A percentile compares a stretch with the other conserved stretches of the same genome.
These are phyloP conservation scores for Triplophysa dalaica DNA, from an alignment of 2,113 vertebrate species.

Conservation along the genomic window DNA sequence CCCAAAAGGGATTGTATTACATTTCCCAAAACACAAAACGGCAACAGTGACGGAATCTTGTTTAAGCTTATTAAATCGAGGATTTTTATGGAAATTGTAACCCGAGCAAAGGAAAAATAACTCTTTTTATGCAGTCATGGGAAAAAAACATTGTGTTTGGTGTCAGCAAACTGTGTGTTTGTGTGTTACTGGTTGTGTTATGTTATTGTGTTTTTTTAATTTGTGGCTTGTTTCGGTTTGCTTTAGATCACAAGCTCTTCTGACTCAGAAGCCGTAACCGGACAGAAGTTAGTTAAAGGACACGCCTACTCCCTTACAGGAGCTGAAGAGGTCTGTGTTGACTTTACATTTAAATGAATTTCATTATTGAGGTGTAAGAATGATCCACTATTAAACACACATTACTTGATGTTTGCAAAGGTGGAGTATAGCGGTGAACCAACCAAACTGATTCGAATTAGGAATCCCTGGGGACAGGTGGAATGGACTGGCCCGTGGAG, in stretches of 20 bases:
- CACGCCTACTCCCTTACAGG: slow-evolving; percentile 39
- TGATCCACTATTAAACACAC: too few species aligned
- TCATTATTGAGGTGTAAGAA: not conserved
- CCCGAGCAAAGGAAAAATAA: not conserved
- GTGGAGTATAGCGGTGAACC: slow-evolving; percentile 65
- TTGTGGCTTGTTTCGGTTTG: not conserved
- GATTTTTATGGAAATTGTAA: not conserved
- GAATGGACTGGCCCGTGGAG: slow-evolving; percentile 85
- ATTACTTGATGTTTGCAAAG: slow-evolving; percentile 56
- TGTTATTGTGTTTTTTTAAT: not conserved
- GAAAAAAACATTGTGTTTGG: too few species aligned
- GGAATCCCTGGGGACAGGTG: slow-evolving; percentile 83
- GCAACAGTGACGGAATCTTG: too few species aligned
- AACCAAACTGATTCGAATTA: slow-evolving; percentile 76
- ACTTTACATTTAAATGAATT: not conserved
- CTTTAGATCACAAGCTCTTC: not conserved
- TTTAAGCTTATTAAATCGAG: too few species aligned
- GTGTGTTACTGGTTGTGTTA: not conserved
- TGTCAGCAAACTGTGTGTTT: not conserved
- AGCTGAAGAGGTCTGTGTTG: slow-evolving; percentile 18
- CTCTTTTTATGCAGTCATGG: not conserved
- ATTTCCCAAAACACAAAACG: too few species aligned
- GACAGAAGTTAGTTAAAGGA: slow-evolving; percentile 31
- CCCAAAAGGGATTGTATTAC: too few species aligned
- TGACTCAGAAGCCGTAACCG: slow-evolving; percentile 10